A percentile compares a stretch with the other conserved stretches of the same genome.
Evolutionary conservation across 2,797 vertebrate species (phyloP).

Genomic region (Acropternis orthonyx): DNA sequence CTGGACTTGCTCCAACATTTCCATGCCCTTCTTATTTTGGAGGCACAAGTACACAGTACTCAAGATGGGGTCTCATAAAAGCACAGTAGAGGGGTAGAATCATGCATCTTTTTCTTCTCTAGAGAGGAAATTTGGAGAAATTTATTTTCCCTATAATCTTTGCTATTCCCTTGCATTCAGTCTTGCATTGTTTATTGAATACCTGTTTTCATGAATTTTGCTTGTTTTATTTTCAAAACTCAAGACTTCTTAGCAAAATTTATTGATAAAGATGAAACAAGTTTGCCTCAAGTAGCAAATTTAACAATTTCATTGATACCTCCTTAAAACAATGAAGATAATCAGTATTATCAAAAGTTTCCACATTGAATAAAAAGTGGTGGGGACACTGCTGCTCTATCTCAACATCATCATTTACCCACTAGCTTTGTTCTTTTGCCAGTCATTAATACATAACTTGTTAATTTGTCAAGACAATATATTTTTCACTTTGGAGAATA

Average conservation of each 20-base stretch:
- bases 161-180: not conserved
- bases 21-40: not conserved
- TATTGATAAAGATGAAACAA: not conserved
- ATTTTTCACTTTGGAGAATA: not conserved
- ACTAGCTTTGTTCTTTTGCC: not conserved
- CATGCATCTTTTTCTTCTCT: not conserved
- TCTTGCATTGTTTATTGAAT: not conserved
- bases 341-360: not conserved
- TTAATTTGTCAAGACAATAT: not conserved
- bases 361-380: not conserved
- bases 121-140: not conserved
- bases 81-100: not conserved
- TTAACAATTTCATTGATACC: not conserved
- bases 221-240: not conserved
- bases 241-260: not conserved
- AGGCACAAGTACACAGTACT: not conserved
- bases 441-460: not conserved
- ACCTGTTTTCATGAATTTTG: not conserved
- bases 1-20: not conserved
- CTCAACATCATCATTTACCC: not conserved
- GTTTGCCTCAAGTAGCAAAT: not conserved
- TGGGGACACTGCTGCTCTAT: not conserved
- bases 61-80: not conserved
- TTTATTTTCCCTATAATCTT: not conserved
- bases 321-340: not conserved